Evolutionary conservation across 2,888 invertebrate genomes (phyloP), one percentile per base, ranked within the genome.

Genomic region (Encarsia formosa): DNA sequence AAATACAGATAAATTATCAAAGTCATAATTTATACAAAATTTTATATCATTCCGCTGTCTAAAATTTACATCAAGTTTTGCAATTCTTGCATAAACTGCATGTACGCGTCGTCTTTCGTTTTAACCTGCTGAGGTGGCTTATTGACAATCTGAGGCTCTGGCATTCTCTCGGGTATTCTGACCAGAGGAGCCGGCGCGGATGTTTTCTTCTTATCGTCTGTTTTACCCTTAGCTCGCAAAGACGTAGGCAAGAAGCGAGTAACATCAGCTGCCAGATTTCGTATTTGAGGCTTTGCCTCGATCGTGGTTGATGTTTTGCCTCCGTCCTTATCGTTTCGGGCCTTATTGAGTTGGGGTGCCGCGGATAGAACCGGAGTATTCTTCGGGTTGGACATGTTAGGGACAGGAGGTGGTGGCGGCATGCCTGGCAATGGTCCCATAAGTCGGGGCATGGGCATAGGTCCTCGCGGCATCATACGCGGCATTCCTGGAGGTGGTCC

Each of bases 71-170:
- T 79, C 23, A 98, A 77, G 43, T 90, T 93, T 70, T 95, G 88
- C 93, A 99, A 95, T 78, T 99, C 98, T 72, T 88, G 88, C 96
- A 99, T 97, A 72, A 99, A 99, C 74, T 94, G 92, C 79, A 94
- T 88, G 68, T 99, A 99, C 11, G 97, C 98, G 70, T 98, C 98
- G 70, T 98, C 98, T 73, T 97, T 98, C 52, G 90, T 94, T 59
- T 76, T 75, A 18, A 79, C 76, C 56, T 77, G 78, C 42, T 70
- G 69, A 40, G 73, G 69, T 1, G 59, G 56, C 40, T 60, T 61
- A 4, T 49, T 24, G 24, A 46, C 24, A 29, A 5, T 43, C 19
- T 24, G 49, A 1, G 68, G 52, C 56, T 81, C 76, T 15, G 82
- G 73, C 15, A 79, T 73, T 40, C 79, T 75, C 52, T 79, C 71